Evolutionary conservation across 2,113 vertebrate species (phyloP), one percentile per base, ranked within the genome.

Genomic region (Oophaga pumilio): DNA sequence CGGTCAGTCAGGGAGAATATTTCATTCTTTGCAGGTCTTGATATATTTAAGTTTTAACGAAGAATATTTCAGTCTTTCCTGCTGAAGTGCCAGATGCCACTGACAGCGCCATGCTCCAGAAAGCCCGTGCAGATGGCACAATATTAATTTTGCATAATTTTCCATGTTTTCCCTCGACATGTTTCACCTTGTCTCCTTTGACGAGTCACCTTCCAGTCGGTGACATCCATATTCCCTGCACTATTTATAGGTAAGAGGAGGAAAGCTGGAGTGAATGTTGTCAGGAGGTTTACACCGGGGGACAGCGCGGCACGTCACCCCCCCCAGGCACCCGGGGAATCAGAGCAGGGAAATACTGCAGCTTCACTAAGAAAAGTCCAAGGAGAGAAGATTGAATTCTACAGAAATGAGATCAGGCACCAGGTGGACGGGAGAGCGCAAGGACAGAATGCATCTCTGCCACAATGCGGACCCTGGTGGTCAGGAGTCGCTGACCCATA

Each of bases 101-200:
- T 12, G 17, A 71, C 20, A 68, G 4, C 17, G 14, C 28, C 12
- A 13, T 68, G 60, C 49, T 53, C 43, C 18, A 84, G 56, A 17
- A 28, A 53, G 53, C 62, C n/a, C 26, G 68, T 83, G 52, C 83
- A 76, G 68, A 85, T 84, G 82, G 68, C 43, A 59, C 22, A 52
- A 18, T 76, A 74, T 85, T 43, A 43, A 59, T 49, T 59, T 85
- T 60, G 69, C 26, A 76, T 85, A 43, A 49, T 59, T 76, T 76
- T 74, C 52, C 68, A 84, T 59, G 68, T 84, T 84, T 84, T 73
- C 52, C 82, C 82, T 18, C 0, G 49, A 74, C 15, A 20, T 56
- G 13, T 56, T 33, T 60, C 28, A 76, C 69, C 83, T 76, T 60
- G 83, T 79, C 56, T 59, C 28, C 56, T 85, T 33, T 85, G 66